Base-by-base conservation (phyloP, 37 sponge, comb jelly and placozoan genomes). In the Oscarella lobularis region DNA sequence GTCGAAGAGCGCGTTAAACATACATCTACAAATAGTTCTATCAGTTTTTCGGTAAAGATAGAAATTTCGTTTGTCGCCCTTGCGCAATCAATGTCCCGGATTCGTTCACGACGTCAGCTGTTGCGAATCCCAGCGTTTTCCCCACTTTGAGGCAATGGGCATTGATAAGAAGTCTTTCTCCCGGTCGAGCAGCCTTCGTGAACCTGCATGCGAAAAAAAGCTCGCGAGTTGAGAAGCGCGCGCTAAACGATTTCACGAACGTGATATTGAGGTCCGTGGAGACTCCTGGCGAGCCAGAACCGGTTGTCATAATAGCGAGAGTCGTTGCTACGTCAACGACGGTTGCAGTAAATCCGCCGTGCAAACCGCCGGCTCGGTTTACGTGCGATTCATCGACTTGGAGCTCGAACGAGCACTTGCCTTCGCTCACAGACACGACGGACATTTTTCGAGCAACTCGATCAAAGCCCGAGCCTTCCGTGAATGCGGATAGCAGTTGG, bases 281-380 rank as follows among this genome's bases (percentile, higher is more conserved):
- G 73, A 94, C 90, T 31, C 95, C 95, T 27, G 90, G 87, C 2
- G 84, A 82, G 6, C 71, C 31, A 27, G 82, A 69, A 31, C 76
- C 86, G 6, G 74, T 75, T 38, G 79, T 48, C 75, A 89, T 76
- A 38, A 96, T 88, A 38, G 93, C 98, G 35, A 81, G 41, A 40
- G 93, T 84, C 1, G 93, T 83, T 1, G 87, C 73, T 6, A 55
- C 33, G 74, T 96, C 98, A 14, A 96, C 88, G 40, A 96, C 74
- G 5, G 84, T 87, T 31, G 93, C 88, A n/a, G 90, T 86, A 36
- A 85, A 75, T 35, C 98, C 98, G 38, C 98, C 98, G 76, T 96
- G 98, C 73, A 96, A 55, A 0, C 78, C 67, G 1, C 87, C 93
- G 27, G 39, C 74, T 0, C 73, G 9, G 66, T 96, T 96, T n/a